Conservation (phyloP, 1,140 invertebrate species). For the Drosophila simulans region DNA sequence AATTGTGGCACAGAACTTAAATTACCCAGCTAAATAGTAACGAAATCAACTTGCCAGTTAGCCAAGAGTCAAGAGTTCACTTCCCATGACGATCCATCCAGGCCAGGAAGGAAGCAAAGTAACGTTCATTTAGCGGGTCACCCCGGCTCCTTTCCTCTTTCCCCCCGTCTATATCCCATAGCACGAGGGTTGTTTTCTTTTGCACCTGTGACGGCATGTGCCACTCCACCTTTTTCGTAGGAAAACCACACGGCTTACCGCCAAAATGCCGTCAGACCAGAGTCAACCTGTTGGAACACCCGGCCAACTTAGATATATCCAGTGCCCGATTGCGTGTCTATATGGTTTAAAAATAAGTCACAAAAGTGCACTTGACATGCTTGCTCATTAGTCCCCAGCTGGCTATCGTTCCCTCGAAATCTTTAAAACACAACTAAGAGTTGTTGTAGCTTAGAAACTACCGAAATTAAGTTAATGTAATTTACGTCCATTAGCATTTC, state of each 20-base stretch:
- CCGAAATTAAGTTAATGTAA: constrained; percentile 17
- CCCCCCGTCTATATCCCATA: neutral
- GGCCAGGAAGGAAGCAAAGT: constrained; percentile 36
- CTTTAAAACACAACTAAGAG: constrained; percentile 6
- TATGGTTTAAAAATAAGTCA: constrained; percentile 9
- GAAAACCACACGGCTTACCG: constrained; percentile 47
- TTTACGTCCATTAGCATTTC: neutral
- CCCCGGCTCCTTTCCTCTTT: constrained; percentile 4
- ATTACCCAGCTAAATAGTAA: constrained; percentile 14
- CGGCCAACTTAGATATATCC: constrained; percentile 11
- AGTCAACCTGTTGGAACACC: constrained; percentile 66
- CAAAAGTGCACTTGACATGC: constrained; percentile 22
- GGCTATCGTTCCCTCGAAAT: constrained; percentile 8
- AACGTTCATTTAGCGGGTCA: constrained; percentile 34
- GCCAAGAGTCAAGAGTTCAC: constrained; percentile 37
- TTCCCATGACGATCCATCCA: constrained; percentile 63
- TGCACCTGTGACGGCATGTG: constrained; percentile 75
- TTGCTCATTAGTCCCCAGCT: constrained; percentile 20
- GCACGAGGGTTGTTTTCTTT: constrained; percentile 58
- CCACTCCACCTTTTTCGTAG: constrained; percentile 22
- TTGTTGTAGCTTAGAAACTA: neutral
- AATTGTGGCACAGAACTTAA: constrained; percentile 36
- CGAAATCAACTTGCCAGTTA: constrained; percentile 37
- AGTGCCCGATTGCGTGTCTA: constrained; percentile 50
- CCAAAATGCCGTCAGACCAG: constrained; percentile 56